Evolutionary conservation across 2,113 vertebrate species (phyloP).

Genomic region (Danio rerio): GRCz12tu NC_133189.1:49880001-49880500

Average conservation of each 20-base stretch:
- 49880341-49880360: conserved; percentile 27
- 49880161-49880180: background rate
- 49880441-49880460: conserved; percentile 7
- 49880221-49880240: background rate
- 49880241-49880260: background rate
- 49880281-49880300: background rate
- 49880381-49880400: conserved; percentile 22
- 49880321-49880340: conserved; percentile 25
- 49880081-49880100: too few species aligned
- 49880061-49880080: background rate
- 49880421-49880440: background rate
- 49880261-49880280: background rate
- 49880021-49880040: too few species aligned
- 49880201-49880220: background rate
- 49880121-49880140: too few species aligned
- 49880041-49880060: too few species aligned
- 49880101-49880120: too few species aligned
- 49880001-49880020: too few species aligned
- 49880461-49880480: background rate
- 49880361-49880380: conserved; percentile 37
- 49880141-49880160: background rate
- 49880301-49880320: conserved; percentile 1
- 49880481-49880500: background rate
- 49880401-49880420: conserved; percentile 18
- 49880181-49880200: background rate